Evolutionary conservation across 2,888 invertebrate genomes (phyloP), one percentile per base, ranked within the genome.

Genomic region (Punctoribates punctum): DNA sequence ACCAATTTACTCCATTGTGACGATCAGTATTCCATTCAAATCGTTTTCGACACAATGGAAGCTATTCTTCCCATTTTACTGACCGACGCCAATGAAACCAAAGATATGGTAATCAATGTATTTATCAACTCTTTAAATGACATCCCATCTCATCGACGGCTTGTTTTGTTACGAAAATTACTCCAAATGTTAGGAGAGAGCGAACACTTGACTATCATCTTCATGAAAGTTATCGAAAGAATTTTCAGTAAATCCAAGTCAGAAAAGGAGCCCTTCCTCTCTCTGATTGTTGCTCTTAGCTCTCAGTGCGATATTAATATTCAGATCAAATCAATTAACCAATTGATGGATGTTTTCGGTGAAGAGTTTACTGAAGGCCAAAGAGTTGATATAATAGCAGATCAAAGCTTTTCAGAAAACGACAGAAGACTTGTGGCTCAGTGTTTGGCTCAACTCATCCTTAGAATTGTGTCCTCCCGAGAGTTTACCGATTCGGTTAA

Each of bases 1-100:
- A 92, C 92, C 0, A 93, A 93, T 0, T 90, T 98, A 13, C 86
- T 97, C 0, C 88, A 96, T 13, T 94, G 95, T 81, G 97, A 98
- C 82, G 96, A 97, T 82, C 90, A 92, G 0, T 96, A 96, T 84
- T 96, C 94, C 82, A 94, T 96, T 83, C 94, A 95, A 84, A 91
- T 97, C 29, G 95, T 97, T 75, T 88, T 90, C 0, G 91, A 91
- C 82, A 93, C 96, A 5, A 90, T 97, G 23, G 92, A 94, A 81
- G 93, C 92, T 0, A 88, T 97, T 42, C 89, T 97, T 78, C 96
- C 97, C 0, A 91, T 94, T 77, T 85, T 97, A 51, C 87, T 91
- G 0, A 87, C 73, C 11, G 75, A 77, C 25, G 72, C 72, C 34
- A 76, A 78, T 13, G 60, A 73, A 5, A 42, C 73, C 25, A 74